Conservation (phyloP, 2,888 invertebrate genomes). For the Drosophila anomelani region DNA sequence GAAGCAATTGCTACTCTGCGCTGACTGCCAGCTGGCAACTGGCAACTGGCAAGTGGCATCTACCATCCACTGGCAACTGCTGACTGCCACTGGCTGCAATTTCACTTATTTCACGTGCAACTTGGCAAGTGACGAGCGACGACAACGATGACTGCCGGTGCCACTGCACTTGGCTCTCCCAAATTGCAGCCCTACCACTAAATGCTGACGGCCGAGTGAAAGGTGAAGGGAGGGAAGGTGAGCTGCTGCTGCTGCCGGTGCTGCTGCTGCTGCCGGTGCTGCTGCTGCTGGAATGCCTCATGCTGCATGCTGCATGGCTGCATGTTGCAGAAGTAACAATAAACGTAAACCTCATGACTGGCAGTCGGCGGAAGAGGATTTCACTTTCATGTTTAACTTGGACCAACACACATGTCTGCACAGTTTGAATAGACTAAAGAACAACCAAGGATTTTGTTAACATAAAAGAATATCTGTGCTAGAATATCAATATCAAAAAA, state of each 20-base stretch:
- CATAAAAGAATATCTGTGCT: not conserved
- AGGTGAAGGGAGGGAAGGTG: constrained; percentile 19
- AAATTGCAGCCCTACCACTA: constrained; percentile 37
- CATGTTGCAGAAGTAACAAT: constrained; percentile 68
- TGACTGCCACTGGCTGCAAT: constrained; percentile 57
- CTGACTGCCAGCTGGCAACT: constrained; percentile 40
- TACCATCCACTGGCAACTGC: constrained; percentile 38
- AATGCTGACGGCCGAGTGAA: constrained; percentile 45
- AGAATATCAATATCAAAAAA: no score
- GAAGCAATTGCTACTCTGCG: constrained; percentile 70
- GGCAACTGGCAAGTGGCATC: constrained; percentile 26
- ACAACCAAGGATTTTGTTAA: not conserved
- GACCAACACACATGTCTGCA: constrained; percentile 39
- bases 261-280: constrained; percentile 7
- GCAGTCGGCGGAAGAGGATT: constrained; percentile 68
- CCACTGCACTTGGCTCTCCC: constrained; percentile 41
- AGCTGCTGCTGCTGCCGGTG: constrained; percentile 4
- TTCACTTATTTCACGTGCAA: constrained; percentile 67
- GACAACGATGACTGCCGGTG: constrained; percentile 48
- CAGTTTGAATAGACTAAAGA: constrained; percentile 1
- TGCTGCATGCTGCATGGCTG: constrained; percentile 24
- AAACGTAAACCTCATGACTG: constrained; percentile 60
- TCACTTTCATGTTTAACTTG: constrained; percentile 68
- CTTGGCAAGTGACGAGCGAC: constrained; percentile 53
- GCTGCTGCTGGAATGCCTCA: constrained; percentile 20